These are phyloP conservation scores for Coracias cyanogaster DNA, from an alignment of 2,797 vertebrate species.

Conservation along the genomic window DNA sequence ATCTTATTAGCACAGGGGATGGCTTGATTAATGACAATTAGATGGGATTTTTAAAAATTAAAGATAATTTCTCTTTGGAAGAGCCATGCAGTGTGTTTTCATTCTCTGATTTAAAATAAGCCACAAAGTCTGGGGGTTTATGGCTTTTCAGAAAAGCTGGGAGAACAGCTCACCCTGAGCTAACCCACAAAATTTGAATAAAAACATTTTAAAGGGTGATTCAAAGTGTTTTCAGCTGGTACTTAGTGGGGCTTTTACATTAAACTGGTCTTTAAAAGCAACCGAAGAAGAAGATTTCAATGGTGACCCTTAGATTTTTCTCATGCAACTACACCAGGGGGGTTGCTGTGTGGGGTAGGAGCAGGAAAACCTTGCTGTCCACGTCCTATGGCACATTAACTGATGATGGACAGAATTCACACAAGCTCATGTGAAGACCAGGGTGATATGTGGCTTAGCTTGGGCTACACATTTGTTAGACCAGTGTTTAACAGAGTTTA, in stretches of 20 bases:
- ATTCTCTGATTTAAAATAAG: constrained; percentile 26
- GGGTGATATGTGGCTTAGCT: not conserved
- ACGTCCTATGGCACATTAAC: fast-evolving
- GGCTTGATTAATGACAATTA: constrained; percentile 39
- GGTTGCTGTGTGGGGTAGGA: fast-evolving
- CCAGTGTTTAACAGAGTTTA: not conserved
- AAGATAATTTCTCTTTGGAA: constrained; percentile 21
- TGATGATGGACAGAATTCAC: not conserved
- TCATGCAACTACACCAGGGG: not conserved
- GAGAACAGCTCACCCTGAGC: not conserved
- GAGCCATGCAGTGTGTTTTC: not conserved
- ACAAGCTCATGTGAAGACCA: not conserved
- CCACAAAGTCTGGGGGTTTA: not conserved
- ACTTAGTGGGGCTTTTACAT: not conserved
- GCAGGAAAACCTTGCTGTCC: not conserved
- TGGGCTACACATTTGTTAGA: not conserved
- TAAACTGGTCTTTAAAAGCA: not conserved
- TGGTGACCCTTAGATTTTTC: not conserved
- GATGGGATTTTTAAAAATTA: constrained; percentile 21
- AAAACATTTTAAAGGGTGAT: not conserved
- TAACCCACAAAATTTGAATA: not conserved
- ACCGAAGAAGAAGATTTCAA: not conserved
- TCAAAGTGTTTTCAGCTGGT: constrained; percentile 17
- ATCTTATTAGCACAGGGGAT: not conserved
- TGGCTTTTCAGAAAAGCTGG: not conserved